Base-by-base conservation (phyloP, 2,797 vertebrate species). In the Todus mexicanus region DNA sequence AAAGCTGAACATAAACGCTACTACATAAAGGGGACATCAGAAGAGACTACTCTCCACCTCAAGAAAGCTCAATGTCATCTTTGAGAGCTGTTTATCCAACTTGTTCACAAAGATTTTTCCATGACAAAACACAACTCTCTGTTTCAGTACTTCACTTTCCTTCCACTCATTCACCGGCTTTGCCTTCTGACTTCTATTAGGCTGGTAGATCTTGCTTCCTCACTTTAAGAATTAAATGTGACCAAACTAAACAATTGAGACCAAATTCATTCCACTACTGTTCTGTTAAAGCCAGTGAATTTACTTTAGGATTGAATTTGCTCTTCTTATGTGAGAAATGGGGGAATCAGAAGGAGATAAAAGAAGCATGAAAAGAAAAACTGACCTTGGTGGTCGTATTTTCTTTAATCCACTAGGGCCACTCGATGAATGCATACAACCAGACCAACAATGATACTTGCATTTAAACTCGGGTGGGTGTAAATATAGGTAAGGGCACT, bases 401-500 rank as follows among this genome's bases (percentile, higher is more conserved):
- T 94, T 81, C 96, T 94, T 95, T 96, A 96, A 95, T 96, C 95
- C 90, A 60, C 10, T n/a, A 90, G 84, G 68, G 82, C 79, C 88
- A 84, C 83, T 50, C 26, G 33, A 56, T 96, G 94, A 97, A 97
- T 95, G 96, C 92, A 80, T 71, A 42, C 63, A 82, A 93, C 71
- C 69, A 93, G 85, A 61, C 81, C 87, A 86, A 97, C 95, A 97
- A 97, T 96, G 15, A 75, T 68, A 69, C 77, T 89, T 42, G 68
- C 92, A 97, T 95, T 97, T 96, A 96, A 97, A 96, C 87, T 89
- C 87, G 87, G 95, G 94, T 97, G 96, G 94, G 85, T 96, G 93
- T 94, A 97, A 97, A 97, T 97, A 97, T 97, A 98, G 97, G 97
- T 98, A 96, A 92, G 88, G 96, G 97, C 95, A 94, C 94, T 94